Percentiles rank a stretch among this genome's conserved stretches.
phyloP scores from a whole-genome alignment of 2,113 vertebrate species.

The Sorex araneus region DNA sequence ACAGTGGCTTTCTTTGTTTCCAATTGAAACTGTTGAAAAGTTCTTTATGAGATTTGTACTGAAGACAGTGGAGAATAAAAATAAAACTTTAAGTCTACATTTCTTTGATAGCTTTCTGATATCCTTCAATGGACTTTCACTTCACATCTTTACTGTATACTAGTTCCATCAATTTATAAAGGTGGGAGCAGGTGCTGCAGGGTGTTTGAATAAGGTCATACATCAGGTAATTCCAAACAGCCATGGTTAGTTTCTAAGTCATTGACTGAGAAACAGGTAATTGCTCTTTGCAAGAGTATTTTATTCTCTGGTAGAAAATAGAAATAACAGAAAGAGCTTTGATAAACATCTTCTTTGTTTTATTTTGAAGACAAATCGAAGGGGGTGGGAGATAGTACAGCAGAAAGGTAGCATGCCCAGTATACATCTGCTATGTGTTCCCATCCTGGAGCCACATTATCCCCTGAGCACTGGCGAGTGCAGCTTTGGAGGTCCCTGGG shows the following conservation, averaged over 20 bases:
- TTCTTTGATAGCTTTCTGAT: conserved; percentile 21
- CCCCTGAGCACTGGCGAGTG: no score
- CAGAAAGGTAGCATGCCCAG: no score
- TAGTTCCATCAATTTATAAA: conserved; percentile 2
- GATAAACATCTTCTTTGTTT: background rate
- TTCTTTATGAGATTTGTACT: conserved; percentile 32
- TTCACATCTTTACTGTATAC: background rate
- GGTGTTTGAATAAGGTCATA: conserved; percentile 41
- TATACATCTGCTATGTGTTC: no score
- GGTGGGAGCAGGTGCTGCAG: background rate
- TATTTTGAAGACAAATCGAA: no score
- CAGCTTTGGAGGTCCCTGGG: no score
- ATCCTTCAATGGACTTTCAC: background rate
- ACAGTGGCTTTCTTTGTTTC: conserved; percentile 38
- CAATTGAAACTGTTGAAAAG: conserved; percentile 48
- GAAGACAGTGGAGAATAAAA: conserved; percentile 32
- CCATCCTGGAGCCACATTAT: no score
- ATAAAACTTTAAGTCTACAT: background rate
- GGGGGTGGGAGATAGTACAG: no score
- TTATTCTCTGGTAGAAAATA: background rate
- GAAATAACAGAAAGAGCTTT: background rate
- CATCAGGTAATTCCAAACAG: conserved; percentile 8
- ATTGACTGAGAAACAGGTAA: background rate
- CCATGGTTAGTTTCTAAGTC: background rate
- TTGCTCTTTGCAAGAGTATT: conserved; percentile 33